Conservation (phyloP, 2,113 vertebrate genomes). For the Trogon surrucura region DNA sequence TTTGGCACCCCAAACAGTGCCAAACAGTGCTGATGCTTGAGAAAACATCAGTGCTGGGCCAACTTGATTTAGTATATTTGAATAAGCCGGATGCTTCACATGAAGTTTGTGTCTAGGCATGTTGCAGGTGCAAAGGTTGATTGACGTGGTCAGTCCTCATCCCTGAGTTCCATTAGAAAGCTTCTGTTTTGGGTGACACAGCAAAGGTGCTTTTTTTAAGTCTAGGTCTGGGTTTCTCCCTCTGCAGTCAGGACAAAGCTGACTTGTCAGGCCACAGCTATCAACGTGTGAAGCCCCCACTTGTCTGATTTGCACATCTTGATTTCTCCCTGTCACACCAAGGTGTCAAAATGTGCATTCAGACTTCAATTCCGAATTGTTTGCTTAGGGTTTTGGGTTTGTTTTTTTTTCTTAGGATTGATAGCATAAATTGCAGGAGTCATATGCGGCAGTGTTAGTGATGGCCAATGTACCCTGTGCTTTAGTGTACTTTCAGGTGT, state of each 20-base stretch:
- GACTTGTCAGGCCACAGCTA: neutral
- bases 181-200: neutral
- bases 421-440: neutral
- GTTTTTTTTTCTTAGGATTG: neutral
- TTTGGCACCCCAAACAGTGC: neutral
- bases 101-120: neutral
- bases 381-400: neutral
- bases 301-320: neutral
- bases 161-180: neutral
- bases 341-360: neutral
- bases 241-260: neutral
- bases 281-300: neutral
- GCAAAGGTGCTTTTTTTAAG: neutral
- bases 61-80: neutral
- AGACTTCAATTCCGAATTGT: neutral
- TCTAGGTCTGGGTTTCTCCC: neutral
- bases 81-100: neutral
- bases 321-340: neutral
- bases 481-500: neutral
- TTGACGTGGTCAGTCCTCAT: neutral
- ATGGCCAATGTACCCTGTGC: neutral
- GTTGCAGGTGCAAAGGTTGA: neutral
- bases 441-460: neutral
- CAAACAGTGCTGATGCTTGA: neutral
- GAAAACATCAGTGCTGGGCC: neutral